Evolutionary conservation across 2,797 vertebrate genomes (phyloP), one percentile per base, ranked within the genome.

Genomic region (Falco berigora): DNA sequence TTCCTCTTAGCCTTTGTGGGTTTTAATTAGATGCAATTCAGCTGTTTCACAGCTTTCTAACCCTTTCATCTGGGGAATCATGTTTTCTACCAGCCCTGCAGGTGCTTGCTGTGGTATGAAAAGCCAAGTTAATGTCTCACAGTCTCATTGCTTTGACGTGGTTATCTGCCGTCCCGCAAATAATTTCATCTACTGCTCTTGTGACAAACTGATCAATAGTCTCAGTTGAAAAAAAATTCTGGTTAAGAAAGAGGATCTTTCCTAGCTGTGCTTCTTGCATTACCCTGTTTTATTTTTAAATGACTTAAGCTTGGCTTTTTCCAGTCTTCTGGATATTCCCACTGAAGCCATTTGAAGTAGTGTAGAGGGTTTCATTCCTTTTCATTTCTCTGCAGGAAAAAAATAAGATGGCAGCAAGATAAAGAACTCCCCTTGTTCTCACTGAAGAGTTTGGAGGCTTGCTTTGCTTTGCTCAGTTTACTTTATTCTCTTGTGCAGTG

Each of bases 21-120:
- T 93, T 86, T 90, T 84, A 93, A 75, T 93, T 90, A 95, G 79
- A 75, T 88, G 71, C 34, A 63, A 10, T 90, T 94, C 62, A 71
- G 30, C 86, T 88, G 44, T 92, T 92, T 92, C 40, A 61, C 64
- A 81, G 64, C 66, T 94, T 86, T 56, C 66, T 84, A 68, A 71
- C 40, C 16, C 64, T 86, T 94, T 77, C 49, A 27, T 84, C 77
- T 84, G 28, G 74, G 80, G 53, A 93, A 49, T 73, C 2, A 4
- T 19, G 9, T 8, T 30, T 84, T 90, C 87, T 83, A 55, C 53
- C 20, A 78, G 42, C 36, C 58, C 61, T 88, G 61, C 64, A 86
- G 80, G 53, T 79, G 40, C 75, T 80, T 86, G 38, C 74, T 78
- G 30, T 62, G 67, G 28, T 88, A 25, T 73, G 23, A 79, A 82